These are phyloP conservation scores for Trachelipus rathkii DNA, from an alignment of 1,140 invertebrate species.

Conservation along the genomic window DNA sequence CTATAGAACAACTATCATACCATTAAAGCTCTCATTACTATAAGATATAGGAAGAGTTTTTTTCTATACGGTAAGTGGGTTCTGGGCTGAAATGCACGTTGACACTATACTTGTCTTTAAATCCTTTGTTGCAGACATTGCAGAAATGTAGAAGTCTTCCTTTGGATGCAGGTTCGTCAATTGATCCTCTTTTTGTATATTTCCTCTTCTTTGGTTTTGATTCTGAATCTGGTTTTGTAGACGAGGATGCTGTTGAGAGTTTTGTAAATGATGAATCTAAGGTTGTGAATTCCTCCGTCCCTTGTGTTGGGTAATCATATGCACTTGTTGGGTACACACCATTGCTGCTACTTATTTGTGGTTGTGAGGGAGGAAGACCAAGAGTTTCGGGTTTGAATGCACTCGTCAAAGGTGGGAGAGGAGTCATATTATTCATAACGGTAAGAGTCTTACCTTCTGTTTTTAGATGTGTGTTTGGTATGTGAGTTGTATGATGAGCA, in stretches of 20 bases:
- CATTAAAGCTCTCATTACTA: too few relatives aligned
- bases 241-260: slow-evolving; percentile 34
- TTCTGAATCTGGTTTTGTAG: slow-evolving; percentile 31
- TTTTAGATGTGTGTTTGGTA: slow-evolving; percentile 21
- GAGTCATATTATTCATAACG: slow-evolving; percentile 43
- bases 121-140: slow-evolving; percentile 85
- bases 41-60: too few relatives aligned
- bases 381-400: slow-evolving; percentile 43
- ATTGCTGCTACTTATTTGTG: slow-evolving; percentile 43
- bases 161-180: slow-evolving; percentile 40
- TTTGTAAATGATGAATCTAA: slow-evolving; percentile 42
- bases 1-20: too few relatives aligned
- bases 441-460: slow-evolving; percentile 37
- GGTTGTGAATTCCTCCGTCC: slow-evolving; percentile 35
- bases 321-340: slow-evolving; percentile 38
- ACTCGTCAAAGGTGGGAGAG: slow-evolving; percentile 39
- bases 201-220: slow-evolving; percentile 43
- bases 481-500: slow-evolving; percentile 20
- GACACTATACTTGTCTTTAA: slow-evolving; percentile 89
- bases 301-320: slow-evolving; percentile 39
- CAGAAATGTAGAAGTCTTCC: slow-evolving; percentile 76
- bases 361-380: slow-evolving; percentile 35
- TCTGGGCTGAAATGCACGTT: slow-evolving; percentile 80
- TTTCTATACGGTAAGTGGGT: too few relatives aligned
- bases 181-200: slow-evolving; percentile 42